These are phyloP conservation scores for Xyliphius kryptos DNA, from an alignment of 2,113 vertebrate genomes.

Conservation along the genomic window DNA sequence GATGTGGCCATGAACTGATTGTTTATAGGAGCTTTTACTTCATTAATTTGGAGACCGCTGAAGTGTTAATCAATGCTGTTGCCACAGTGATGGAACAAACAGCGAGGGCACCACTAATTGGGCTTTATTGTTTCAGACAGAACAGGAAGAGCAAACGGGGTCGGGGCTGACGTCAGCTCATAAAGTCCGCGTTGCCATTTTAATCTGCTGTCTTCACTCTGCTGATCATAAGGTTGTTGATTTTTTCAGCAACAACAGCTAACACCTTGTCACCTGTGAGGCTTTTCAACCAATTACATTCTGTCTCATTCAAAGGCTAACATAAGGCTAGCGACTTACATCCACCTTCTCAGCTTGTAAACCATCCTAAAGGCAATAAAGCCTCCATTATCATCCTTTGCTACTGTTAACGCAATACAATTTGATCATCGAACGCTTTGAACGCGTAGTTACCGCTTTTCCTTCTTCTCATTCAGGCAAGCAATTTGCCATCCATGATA, in stretches of 20 bases:
- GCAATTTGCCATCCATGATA: conserved; percentile 20
- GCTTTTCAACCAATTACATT: conserved; percentile 38
- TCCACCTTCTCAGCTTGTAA: conserved; percentile 2
- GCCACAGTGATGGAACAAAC: conserved; percentile 75
- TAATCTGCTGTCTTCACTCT: conserved; percentile 29
- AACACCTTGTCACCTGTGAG: conserved; percentile 34
- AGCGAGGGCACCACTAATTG: conserved; percentile 75
- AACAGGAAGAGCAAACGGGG: conserved; percentile 40
- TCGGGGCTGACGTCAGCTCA: conserved; percentile 35
- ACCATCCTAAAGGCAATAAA: not conserved
- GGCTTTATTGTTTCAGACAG: conserved; percentile 66
- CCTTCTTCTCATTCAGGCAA: conserved; percentile 14
- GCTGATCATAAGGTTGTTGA: conserved; percentile 33
- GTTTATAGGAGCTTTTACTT: conserved; percentile 68
- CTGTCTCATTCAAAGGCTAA: conserved; percentile 27
- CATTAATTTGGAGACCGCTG: conserved; percentile 55
- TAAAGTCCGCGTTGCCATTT: conserved; percentile 39
- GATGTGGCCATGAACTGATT: conserved; percentile 63
- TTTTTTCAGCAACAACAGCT: conserved; percentile 32
- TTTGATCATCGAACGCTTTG: conserved; percentile 11
- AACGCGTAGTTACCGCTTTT: conserved; percentile 19
- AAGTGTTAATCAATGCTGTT: conserved; percentile 72
- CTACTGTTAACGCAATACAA: conserved; percentile 4
- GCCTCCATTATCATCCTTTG: conserved; percentile 10
- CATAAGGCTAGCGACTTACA: conserved; percentile 17